Evolutionary conservation across 2,888 invertebrate species (phyloP).

Genomic region (Ennomos quercinarius): DNA sequence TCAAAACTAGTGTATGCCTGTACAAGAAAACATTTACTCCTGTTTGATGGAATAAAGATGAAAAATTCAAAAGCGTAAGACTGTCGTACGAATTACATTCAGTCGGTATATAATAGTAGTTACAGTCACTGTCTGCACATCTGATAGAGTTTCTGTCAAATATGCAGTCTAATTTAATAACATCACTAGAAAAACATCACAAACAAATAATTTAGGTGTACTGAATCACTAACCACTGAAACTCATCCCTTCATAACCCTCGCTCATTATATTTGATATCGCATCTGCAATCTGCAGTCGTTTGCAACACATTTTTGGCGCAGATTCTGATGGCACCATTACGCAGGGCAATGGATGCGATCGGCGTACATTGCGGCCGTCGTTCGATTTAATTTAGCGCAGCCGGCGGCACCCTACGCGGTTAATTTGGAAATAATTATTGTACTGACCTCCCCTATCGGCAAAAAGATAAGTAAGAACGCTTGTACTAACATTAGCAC

Average conservation of each 20-base stretch:
- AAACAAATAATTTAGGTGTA: no score
- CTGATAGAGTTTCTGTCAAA: no score
- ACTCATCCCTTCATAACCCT: slow-evolving; percentile 10
- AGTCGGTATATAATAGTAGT: no score
- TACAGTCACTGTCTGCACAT: no score
- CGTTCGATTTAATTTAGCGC: slow-evolving; percentile 80
- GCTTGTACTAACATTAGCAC: slow-evolving; percentile 37
- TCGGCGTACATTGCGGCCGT: slow-evolving; percentile 68
- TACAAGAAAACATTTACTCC: no score
- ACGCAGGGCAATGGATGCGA: slow-evolving; percentile 56
- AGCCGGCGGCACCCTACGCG: slow-evolving; percentile 68
- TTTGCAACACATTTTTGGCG: slow-evolving; percentile 79
- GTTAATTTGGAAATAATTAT: slow-evolving; percentile 83
- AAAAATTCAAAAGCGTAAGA: no score
- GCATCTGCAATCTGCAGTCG: slow-evolving; percentile 45
- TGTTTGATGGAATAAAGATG: no score
- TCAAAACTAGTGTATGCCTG: no score
- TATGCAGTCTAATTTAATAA: no score
- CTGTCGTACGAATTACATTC: no score
- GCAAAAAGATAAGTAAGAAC: slow-evolving; percentile 48
- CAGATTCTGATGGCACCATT: slow-evolving; percentile 76
- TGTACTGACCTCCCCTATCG: slow-evolving; percentile 58
- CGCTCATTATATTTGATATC: slow-evolving; percentile 46
- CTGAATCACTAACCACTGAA: no score
- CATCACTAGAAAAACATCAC: no score